Conservation (phyloP, 1,140 invertebrate species). For the Drosophila neocordata region DNA sequence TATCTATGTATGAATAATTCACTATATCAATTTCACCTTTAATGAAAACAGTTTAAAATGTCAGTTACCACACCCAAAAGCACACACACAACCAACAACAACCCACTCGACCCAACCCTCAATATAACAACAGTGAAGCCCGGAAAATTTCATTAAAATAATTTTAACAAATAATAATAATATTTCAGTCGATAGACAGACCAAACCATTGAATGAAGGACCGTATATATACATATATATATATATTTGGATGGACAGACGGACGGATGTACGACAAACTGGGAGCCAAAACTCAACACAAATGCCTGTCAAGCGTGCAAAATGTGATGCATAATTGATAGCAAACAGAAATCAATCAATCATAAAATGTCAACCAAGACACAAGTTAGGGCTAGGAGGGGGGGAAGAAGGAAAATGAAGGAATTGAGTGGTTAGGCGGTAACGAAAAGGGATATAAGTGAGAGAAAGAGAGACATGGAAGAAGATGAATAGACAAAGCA, state of each 20-base stretch:
- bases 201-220: slow-evolving; percentile 14
- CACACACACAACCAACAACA: background rate
- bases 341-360: slow-evolving; percentile 78
- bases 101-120: background rate
- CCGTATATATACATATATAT: background rate
- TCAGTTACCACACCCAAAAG: slow-evolving; percentile 12
- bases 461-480: background rate
- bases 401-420: too few relatives aligned
- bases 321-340: slow-evolving; percentile 78
- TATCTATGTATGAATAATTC: slow-evolving; percentile 50
- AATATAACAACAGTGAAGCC: slow-evolving; percentile 40
- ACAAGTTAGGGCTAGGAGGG: background rate
- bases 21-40: slow-evolving; percentile 42
- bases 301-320: slow-evolving; percentile 66
- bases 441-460: slow-evolving; percentile 16
- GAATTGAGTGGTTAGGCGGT: too few relatives aligned
- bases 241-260: background rate
- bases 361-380: slow-evolving; percentile 66
- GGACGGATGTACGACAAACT: background rate
- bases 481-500: slow-evolving; percentile 43
- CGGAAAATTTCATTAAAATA: slow-evolving; percentile 72
- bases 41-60: slow-evolving; percentile 26
- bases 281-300: slow-evolving; percentile 25
- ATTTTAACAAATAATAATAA: slow-evolving; percentile 67
- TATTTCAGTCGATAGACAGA: slow-evolving; percentile 14